Evolutionary conservation across 1,140 invertebrate species (phyloP), one percentile per base, ranked within the genome.

Genomic region (Procambarus clarkii): DNA sequence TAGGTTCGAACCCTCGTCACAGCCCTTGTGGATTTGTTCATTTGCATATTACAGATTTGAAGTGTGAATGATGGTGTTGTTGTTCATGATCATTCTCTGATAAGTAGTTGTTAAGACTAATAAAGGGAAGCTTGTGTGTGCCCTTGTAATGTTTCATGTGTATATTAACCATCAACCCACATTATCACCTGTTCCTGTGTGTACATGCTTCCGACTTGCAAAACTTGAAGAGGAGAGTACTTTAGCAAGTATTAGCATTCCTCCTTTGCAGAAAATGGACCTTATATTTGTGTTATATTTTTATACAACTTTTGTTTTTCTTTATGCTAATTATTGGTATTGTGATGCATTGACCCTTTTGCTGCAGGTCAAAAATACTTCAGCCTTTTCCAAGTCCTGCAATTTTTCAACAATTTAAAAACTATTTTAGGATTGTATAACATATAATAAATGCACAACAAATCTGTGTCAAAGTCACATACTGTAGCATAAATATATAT

Each of bases 61-160:
- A 74, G 69, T 74, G 69, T 74, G 24, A 74, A 74, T 74, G 69
- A 74, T 74, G 24, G n/a, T n/a, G 21, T 74, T 64, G 60, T 64
- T 74, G 24, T 74, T n/a, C 2, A 34, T 74, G 5, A 8, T 74
- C 69, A 9, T 34, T 74, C n/a, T 74, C 34, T 24, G 69, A 74
- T 74, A 34, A 74, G 5, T 74, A 34, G 7, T 74, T 24, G 34
- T 74, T 74, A 44, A 8, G 24, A 74, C 69, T 34, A 74, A 74
- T 9, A 74, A 34, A 34, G 69, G 69, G 69, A 74, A 74, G n/a
- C 21, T 74, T 7, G 15, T 34, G 69, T 74, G 34, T 34, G 5
- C 7, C n/a, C 4, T 74, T 74, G 69, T 34, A 54, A 74, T 74
- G 34, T 74, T 74, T 74, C 69, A 74, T 34, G 7, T 74, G 69